phyloP scores from a whole-genome alignment of 2,888 invertebrate genomes.

The Tubulanus polymorphus region DNA sequence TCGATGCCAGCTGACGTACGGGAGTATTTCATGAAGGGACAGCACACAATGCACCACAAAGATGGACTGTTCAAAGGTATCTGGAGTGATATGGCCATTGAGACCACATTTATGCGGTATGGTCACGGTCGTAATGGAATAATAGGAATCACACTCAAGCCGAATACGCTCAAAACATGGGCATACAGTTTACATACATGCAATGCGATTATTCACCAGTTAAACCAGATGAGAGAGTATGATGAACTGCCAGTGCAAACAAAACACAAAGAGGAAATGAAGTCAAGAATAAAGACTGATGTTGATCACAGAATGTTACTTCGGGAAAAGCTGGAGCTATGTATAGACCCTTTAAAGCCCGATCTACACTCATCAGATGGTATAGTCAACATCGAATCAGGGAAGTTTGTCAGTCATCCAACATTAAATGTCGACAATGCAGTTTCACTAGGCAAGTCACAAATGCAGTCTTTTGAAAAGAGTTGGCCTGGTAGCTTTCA shows the following conservation, averaged over 20 bases:
- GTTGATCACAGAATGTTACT: constrained; percentile 12
- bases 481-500: constrained; percentile 17
- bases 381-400: constrained; percentile 11
- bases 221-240: constrained; percentile 3
- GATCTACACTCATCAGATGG: constrained; percentile 6
- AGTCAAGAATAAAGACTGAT: constrained; percentile 13
- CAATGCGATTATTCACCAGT: constrained; percentile 4
- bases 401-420: constrained; percentile 7
- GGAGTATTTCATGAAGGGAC: constrained; percentile 17
- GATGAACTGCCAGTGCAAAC: not conserved
- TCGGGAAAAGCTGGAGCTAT: constrained; percentile 8
- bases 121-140: constrained; percentile 25
- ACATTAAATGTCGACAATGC: constrained; percentile 16
- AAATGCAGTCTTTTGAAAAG: constrained; percentile 11
- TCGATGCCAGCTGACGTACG: constrained; percentile 14
- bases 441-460: constrained; percentile 9
- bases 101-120: constrained; percentile 29
- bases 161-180: constrained; percentile 9
- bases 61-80: constrained; percentile 27
- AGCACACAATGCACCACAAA: constrained; percentile 24
- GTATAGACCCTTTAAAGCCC: constrained; percentile 16
- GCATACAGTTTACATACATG: constrained; percentile 11
- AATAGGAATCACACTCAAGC: constrained; percentile 24
- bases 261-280: constrained; percentile 19
- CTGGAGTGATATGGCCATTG: constrained; percentile 28